Percentiles rank a stretch among this genome's conserved stretches.
phyloP scores from a whole-genome alignment of 2,888 invertebrate genomes.

The Agonopterix subpropinquella region DNA sequence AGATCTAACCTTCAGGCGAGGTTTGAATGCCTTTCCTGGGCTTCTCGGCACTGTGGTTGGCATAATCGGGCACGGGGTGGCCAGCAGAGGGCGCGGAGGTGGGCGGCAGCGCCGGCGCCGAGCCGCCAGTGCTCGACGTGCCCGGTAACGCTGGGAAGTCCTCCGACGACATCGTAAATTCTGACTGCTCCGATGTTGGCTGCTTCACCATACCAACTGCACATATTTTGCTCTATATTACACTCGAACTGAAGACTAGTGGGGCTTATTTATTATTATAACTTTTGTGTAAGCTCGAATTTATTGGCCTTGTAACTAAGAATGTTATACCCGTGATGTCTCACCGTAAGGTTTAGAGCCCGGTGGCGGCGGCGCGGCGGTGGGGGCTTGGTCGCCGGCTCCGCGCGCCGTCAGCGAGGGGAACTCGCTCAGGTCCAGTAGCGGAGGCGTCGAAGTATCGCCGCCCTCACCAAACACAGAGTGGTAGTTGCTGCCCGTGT shows the following conservation, averaged over 20 bases:
- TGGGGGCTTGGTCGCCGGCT: slow-evolving; percentile 84
- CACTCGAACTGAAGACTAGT: too few relatives aligned
- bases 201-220: slow-evolving; percentile 96
- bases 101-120: slow-evolving; percentile 28
- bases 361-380: slow-evolving; percentile 91
- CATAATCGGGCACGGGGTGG: slow-evolving; percentile 30
- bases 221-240: neutral
- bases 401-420: slow-evolving; percentile 93
- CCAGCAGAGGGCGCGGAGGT: slow-evolving; percentile 26
- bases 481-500: slow-evolving; percentile 84
- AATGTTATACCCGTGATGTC: neutral
- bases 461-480: slow-evolving; percentile 87
- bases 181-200: slow-evolving; percentile 92
- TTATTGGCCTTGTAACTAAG: too few relatives aligned
- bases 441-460: slow-evolving; percentile 87
- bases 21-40: slow-evolving; percentile 94
- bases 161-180: slow-evolving; percentile 98
- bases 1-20: slow-evolving; percentile 87
- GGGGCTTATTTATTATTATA: too few relatives aligned
- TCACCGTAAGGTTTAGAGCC: slow-evolving; percentile 95
- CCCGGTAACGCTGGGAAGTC: slow-evolving; percentile 99
- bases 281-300: too few relatives aligned
- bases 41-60: slow-evolving; percentile 60
- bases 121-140: slow-evolving; percentile 82
- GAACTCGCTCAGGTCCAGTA: slow-evolving; percentile 94